Evolutionary conservation across 1,140 invertebrate species (phyloP), one percentile per base, ranked within the genome.

Genomic region (Drosophila azteca): DNA sequence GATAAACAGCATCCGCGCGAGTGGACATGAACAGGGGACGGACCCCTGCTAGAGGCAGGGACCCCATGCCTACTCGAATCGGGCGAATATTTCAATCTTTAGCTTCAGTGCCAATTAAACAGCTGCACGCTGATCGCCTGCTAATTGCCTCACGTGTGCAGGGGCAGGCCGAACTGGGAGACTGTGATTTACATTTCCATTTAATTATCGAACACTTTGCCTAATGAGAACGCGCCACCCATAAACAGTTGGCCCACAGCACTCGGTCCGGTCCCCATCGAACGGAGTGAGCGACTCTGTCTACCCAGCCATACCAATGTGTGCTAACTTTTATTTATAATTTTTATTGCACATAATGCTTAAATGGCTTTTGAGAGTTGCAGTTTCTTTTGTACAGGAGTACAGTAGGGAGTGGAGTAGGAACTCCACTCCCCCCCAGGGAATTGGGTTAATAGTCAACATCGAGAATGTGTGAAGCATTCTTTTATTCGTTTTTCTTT

Each of bases 321-420:
- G 48, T 26, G 29, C 24, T n/a, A 22, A 39, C 46, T 52, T 77
- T 81, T 77, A 81, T 77, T 67, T 78, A 66, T 81, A 67, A 61
- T 63, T 82, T 77, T 83, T 83, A 82, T 79, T 71, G 80, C 65
- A 71, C 70, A 84, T 75, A 49, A 71, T 75, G 58, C 50, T 67
- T 63, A 83, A 82, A 78, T 79, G 80, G 71, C 61, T 71, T 57
- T 71, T 61, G 50, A 84, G 77, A 79, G 80, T 75, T 83, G 61
- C 58, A 66, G 52, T 74, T 68, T 58, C 61, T 61, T 76, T 76
- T 64, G 61, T 71, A 55, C 52, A n/a, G n/a, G n/a, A n/a, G n/a
- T n/a, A n/a, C n/a, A n/a, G n/a, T n/a, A n/a, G n/a, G n/a, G n/a
- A n/a, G n/a, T n/a, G n/a, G n/a, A n/a, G n/a, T n/a, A n/a, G n/a